These are phyloP conservation scores for Sinocyclocheilus grahami DNA, from an alignment of 2,113 vertebrate species.

Conservation along the genomic window DNA sequence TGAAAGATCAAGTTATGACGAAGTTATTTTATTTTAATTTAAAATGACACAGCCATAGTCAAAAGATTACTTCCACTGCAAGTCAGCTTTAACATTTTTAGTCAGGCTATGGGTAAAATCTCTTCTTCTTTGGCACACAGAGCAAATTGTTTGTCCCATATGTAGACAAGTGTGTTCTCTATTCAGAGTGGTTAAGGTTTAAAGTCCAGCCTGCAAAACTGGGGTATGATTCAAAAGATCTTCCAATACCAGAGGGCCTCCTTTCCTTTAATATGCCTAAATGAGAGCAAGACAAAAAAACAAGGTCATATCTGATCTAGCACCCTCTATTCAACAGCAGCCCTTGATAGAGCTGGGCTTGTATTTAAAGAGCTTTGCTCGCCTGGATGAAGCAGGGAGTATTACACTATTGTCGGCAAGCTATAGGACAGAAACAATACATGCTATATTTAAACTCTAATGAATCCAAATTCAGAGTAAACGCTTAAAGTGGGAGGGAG, in stretches of 20 bases:
- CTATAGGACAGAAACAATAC: slow-evolving; percentile 72
- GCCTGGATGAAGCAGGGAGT: slow-evolving; percentile 57
- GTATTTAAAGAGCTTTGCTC: slow-evolving; percentile 65
- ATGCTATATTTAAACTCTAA: slow-evolving; percentile 74
- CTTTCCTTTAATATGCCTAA: slow-evolving; percentile 67
- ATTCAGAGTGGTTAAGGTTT: neutral
- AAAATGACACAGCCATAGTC: neutral
- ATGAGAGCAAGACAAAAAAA: slow-evolving; percentile 67
- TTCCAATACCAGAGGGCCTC: slow-evolving; percentile 46
- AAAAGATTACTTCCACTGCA: neutral
- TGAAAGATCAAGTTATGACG: no score
- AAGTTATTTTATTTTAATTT: no score
- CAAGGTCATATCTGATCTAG: slow-evolving; percentile 74
- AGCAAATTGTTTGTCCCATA: neutral
- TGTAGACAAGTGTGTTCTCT: neutral
- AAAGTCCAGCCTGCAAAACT: slow-evolving; percentile 36
- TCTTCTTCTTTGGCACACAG: neutral
- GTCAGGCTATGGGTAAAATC: neutral
- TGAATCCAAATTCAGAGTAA: slow-evolving; percentile 64
- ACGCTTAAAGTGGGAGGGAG: slow-evolving; percentile 47
- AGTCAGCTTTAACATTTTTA: no score
- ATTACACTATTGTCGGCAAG: slow-evolving; percentile 66
- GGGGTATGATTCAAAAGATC: slow-evolving; percentile 43
- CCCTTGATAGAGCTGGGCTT: slow-evolving; percentile 66
- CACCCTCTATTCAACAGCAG: slow-evolving; percentile 68